Base-by-base conservation (phyloP, 2,888 invertebrate genomes). In the Sinodicranocentrus sp. region DNA sequence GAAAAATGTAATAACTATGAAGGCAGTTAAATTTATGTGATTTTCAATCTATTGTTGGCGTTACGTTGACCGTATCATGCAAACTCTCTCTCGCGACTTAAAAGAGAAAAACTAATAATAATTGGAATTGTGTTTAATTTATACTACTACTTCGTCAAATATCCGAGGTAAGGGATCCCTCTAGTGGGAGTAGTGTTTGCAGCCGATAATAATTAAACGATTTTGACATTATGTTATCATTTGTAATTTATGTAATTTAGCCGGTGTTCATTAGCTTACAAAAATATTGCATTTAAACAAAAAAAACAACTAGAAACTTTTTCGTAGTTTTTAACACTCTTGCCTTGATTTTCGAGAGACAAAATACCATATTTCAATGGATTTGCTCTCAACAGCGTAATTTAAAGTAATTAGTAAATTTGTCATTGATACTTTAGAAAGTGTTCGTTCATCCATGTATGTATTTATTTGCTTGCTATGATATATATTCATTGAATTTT, bases 41-140 rank as follows among this genome's bases (percentile, higher is more conserved):
- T 75, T 82, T 82, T 75, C 68, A 73, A 75, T 23, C 21, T 82
- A 75, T 75, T 82, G 82, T 75, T 82, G 75, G 75, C 82, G 75
- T 82, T 82, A 61, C 82, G 82, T 82, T 82, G 82, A 82, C 67
- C 82, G 82, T 75, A 21, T 75, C 75, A 82, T 82, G 75, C 82
- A 82, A 82, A 82, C 67, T 73, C 21, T n/a, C n/a, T n/a, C n/a
- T 48, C 72, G 72, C 73, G 52, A 70, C 33, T 43, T 54, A 80
- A 61, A 48, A 48, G 15, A 68, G n/a, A 25, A 25, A 48, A 28
- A 48, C 25, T 26, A 28, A 26, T 54, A 21, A 57, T 57, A 28
- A 63, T 28, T 28, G 33, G 17, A 54, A 17, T 28, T n/a, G 17
- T 19, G 10, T 63, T 8, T 63, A 25, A 63, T 63, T 63, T 72